Conservation (phyloP, 2,888 invertebrate species). For the Drosophila koepferae region DNA sequence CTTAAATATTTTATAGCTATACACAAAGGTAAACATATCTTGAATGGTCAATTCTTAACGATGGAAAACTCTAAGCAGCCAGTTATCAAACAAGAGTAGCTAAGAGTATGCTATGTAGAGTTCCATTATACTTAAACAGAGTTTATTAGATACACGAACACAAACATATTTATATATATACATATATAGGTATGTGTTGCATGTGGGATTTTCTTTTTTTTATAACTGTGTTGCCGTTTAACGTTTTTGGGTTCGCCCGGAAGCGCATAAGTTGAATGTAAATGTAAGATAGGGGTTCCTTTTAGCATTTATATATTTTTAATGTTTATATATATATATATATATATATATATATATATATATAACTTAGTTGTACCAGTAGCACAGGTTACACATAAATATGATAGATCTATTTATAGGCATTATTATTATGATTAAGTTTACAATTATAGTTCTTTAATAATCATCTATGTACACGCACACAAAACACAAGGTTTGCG, state of each 20-base stretch:
- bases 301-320: slow-evolving; percentile 9
- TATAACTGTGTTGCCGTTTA: slow-evolving; percentile 35
- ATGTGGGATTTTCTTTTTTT: background rate
- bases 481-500: slow-evolving; percentile 38
- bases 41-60: slow-evolving; percentile 57
- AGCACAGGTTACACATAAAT: slow-evolving; percentile 62
- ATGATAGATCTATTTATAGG: slow-evolving; percentile 41
- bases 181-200: background rate
- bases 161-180: slow-evolving; percentile 19
- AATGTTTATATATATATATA: slow-evolving; percentile 13
- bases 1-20: slow-evolving; percentile 72
- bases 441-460: slow-evolving; percentile 38
- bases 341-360: slow-evolving; percentile 21
- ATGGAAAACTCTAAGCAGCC: slow-evolving; percentile 61
- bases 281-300: slow-evolving; percentile 18
- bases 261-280: slow-evolving; percentile 57
- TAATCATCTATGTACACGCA: slow-evolving; percentile 43
- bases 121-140: slow-evolving; percentile 30
- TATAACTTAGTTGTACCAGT: slow-evolving; percentile 62
- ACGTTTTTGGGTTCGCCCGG: slow-evolving; percentile 68
- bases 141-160: slow-evolving; percentile 21
- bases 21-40: slow-evolving; percentile 60
- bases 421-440: slow-evolving; percentile 22
- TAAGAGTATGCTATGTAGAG: slow-evolving; percentile 37
- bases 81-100: slow-evolving; percentile 44